Percentiles rank a stretch among this genome's conserved stretches.
phyloP scores from a whole-genome alignment of 2,797 vertebrate species.

The Xenops minutus region DNA sequence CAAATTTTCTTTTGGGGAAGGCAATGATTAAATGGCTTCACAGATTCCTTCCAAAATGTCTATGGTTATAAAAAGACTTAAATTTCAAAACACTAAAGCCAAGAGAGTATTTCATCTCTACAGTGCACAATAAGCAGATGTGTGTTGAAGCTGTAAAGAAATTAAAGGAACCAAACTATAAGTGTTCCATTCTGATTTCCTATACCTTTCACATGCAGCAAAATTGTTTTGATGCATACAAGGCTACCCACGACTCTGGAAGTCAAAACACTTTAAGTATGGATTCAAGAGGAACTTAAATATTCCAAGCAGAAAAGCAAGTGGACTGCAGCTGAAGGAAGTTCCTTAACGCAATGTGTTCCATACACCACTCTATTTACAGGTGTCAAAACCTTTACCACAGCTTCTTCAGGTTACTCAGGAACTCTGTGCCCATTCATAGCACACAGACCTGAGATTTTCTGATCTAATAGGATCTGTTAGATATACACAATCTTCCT shows the following conservation, averaged over 20 bases:
- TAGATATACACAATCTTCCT: not conserved
- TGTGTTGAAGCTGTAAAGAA: not conserved
- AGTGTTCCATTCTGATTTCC: not conserved
- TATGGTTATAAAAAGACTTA: not conserved
- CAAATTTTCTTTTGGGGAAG: not conserved
- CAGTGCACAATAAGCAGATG: not conserved
- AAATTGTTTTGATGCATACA: not conserved
- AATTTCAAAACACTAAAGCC: not conserved
- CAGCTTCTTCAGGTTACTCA: not conserved
- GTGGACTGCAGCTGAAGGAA: not conserved
- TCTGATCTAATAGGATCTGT: not conserved
- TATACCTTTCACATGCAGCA: not conserved
- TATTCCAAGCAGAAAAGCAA: not conserved
- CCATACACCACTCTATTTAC: not conserved
- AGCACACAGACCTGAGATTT: not conserved
- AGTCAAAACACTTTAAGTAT: not conserved
- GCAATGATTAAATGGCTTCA: not conserved
- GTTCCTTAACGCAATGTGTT: not conserved
- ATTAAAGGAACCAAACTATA: not conserved
- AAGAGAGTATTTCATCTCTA: not conserved
- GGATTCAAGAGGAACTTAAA: not conserved
- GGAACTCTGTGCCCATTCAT: not conserved
- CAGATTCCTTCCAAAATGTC: not conserved
- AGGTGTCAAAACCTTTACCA: not conserved
- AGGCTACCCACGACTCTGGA: not conserved